Evolutionary conservation across 2,888 invertebrate species (phyloP).

Genomic region (Leptopilina myrica): DNA sequence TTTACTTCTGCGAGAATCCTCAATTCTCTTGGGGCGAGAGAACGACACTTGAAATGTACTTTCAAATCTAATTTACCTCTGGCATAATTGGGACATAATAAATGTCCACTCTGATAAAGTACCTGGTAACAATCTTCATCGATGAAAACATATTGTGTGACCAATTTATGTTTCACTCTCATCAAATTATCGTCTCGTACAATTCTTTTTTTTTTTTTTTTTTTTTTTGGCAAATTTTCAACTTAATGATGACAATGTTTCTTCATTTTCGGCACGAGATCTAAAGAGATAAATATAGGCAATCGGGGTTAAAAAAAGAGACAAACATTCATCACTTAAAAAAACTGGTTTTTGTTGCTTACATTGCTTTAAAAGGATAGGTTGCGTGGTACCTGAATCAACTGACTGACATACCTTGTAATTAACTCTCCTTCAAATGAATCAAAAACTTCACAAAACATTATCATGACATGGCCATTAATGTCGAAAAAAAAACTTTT

Average conservation of each 20-base stretch:
- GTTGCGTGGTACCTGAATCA: slow-evolving; percentile 22
- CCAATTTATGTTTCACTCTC: too few species aligned
- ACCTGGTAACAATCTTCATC: neutral
- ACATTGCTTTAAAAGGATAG: slow-evolving; percentile 32
- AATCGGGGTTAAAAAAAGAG: neutral
- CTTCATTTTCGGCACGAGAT: slow-evolving; percentile 17
- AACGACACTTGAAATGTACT: slow-evolving; percentile 61
- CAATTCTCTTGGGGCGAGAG: slow-evolving; percentile 65
- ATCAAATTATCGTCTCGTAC: neutral
- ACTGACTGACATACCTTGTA: slow-evolving; percentile 36
- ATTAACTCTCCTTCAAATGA: slow-evolving; percentile 40
- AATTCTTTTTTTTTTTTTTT: neutral
- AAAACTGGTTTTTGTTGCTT: slow-evolving; percentile 27
- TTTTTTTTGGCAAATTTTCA: neutral
- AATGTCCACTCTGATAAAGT: neutral
- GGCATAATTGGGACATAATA: slow-evolving; percentile 27
- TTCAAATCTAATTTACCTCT: slow-evolving; percentile 61
- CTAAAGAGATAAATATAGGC: slow-evolving; percentile 27
- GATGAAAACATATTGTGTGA: neutral
- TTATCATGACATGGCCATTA: slow-evolving; percentile 20
- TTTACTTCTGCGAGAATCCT: slow-evolving; percentile 63
- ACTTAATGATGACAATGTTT: slow-evolving; percentile 13
- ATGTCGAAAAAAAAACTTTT: neutral
- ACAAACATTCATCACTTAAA: slow-evolving; percentile 3
- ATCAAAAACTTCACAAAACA: slow-evolving; percentile 36